Evolutionary conservation across 2,888 invertebrate genomes (phyloP).

Genomic region (Drosophila incognita): DNA sequence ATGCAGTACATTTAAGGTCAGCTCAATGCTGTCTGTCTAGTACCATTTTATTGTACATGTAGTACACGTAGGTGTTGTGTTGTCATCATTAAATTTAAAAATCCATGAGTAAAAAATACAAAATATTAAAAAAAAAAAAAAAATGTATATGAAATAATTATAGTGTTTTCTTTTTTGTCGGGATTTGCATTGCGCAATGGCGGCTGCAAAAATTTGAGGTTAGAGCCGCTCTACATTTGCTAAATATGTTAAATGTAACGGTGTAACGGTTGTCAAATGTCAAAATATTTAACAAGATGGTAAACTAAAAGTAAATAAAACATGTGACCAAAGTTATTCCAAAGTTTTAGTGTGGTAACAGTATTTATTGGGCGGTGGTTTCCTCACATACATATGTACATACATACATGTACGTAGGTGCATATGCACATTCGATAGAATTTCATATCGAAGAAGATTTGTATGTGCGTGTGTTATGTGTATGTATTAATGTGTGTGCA

Average conservation of each 20-base stretch:
- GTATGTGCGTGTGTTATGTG: slow-evolving; percentile 2
- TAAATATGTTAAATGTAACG: slow-evolving; percentile 26
- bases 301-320: slow-evolving; percentile 35
- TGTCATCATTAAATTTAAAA: slow-evolving; percentile 19
- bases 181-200: slow-evolving; percentile 26
- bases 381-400: slow-evolving; percentile 41
- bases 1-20: slow-evolving; percentile 50
- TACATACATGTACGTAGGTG: slow-evolving; percentile 1
- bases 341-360: slow-evolving; percentile 31
- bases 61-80: slow-evolving; percentile 4
- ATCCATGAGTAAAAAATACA: slow-evolving; percentile 7
- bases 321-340: slow-evolving; percentile 26
- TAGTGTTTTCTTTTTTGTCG: slow-evolving; percentile 14
- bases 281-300: slow-evolving; percentile 7
- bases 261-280: slow-evolving; percentile 10
- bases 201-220: slow-evolving; percentile 30
- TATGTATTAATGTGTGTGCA: slow-evolving; percentile 10
- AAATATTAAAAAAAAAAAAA: neutral
- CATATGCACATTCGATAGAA: slow-evolving; percentile 16
- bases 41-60: slow-evolving; percentile 30
- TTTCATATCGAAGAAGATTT: slow-evolving; percentile 11
- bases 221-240: slow-evolving; percentile 21
- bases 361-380: slow-evolving; percentile 59
- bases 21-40: slow-evolving; percentile 23
- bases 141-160: neutral